Conservation (phyloP, 2,113 vertebrate species). For the Gasterosteus nipponicus region DNA sequence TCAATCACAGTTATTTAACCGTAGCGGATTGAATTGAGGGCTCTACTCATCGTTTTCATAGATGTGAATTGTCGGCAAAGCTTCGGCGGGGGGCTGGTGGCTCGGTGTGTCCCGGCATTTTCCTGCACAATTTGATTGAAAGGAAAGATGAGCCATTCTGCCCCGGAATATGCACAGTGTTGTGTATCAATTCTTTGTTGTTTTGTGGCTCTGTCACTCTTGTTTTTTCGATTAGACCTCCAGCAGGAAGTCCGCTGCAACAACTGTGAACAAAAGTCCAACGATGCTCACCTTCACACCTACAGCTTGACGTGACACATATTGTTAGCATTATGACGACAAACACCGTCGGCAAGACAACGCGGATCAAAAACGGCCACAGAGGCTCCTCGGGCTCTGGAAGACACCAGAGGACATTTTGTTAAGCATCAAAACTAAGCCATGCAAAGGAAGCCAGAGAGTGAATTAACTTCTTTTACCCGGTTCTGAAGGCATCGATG, state of each 20-base stretch:
- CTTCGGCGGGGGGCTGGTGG: not conserved
- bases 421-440: not conserved
- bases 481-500: not conserved
- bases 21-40: not conserved
- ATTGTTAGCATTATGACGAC: not conserved
- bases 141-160: not conserved
- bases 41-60: not conserved
- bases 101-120: not conserved
- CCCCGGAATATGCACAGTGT: not conserved
- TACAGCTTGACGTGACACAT: rapidly evolving
- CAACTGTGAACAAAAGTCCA: not conserved
- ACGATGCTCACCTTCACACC: conserved; percentile 33
- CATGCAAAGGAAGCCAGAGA: not conserved
- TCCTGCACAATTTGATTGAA: conserved; percentile 6
- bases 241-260: not conserved
- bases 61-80: not conserved
- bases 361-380: not conserved
- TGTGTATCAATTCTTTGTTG: not conserved
- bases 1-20: not conserved
- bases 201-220: not conserved
- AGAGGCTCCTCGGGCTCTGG: not conserved
- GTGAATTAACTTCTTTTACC: conserved; percentile 34
- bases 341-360: not conserved
- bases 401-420: not conserved
- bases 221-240: not conserved